Conservation (phyloP, 2,888 invertebrate species). For the Lissonota sp. region DNA sequence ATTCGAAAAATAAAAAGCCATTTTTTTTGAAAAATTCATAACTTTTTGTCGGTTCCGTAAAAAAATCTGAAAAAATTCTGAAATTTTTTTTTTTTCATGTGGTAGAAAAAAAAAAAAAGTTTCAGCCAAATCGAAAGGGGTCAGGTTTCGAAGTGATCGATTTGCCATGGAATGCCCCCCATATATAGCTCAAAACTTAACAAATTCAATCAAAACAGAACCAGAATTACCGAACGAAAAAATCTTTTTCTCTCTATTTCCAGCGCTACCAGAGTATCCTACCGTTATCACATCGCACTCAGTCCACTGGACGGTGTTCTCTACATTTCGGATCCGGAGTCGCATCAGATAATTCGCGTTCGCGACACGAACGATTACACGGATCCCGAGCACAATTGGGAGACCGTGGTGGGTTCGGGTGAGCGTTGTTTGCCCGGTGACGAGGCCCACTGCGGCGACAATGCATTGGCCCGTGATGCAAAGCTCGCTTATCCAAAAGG, state of each 20-base stretch:
- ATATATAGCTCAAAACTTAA: too few species aligned
- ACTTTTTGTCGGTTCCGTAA: too few species aligned
- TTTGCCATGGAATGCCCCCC: too few species aligned
- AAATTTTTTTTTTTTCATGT: too few species aligned
- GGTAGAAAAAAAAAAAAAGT: too few species aligned
- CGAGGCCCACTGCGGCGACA: constrained; percentile 98
- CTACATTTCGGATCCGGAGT: constrained; percentile 98
- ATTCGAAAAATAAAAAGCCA: too few species aligned
- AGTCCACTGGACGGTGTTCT: constrained; percentile 97
- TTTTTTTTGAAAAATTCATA: too few species aligned
- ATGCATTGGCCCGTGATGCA: constrained; percentile 95
- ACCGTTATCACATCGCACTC: constrained; percentile 98
- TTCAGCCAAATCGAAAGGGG: too few species aligned
- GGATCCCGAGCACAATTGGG: constrained; percentile 97
- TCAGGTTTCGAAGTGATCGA: too few species aligned
- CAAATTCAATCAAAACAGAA: not conserved
- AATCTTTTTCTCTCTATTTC: constrained; percentile 49
- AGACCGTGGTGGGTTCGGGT: constrained; percentile 97
- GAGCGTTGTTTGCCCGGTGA: constrained; percentile 97
- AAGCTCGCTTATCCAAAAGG: constrained; percentile 98
- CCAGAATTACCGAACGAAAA: not conserved
- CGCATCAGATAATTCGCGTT: constrained; percentile 96
- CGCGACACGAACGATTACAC: constrained; percentile 92
- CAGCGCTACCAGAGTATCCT: constrained; percentile 96
- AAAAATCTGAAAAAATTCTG: too few species aligned